phyloP scores from a whole-genome alignment of 2,797 vertebrate species.

The Megaceryle alcyon region DNA sequence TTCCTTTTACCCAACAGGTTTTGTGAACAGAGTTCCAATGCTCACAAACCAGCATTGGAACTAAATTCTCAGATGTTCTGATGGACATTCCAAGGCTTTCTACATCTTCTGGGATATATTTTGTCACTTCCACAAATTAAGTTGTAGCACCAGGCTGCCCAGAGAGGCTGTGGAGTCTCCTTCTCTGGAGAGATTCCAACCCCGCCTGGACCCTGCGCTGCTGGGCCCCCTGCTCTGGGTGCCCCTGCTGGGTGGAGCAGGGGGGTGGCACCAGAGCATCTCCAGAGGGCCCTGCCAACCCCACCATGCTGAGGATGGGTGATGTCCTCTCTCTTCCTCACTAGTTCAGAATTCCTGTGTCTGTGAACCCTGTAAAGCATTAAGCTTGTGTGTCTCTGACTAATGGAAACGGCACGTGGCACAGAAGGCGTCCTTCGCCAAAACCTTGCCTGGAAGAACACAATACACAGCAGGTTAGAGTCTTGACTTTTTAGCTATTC shows the following conservation, averaged over 20 bases:
- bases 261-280: too few species aligned
- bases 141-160: too few species aligned
- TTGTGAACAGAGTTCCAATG: background rate
- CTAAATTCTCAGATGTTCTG: background rate
- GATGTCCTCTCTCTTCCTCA: background rate
- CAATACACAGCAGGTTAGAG: background rate
- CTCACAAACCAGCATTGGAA: background rate
- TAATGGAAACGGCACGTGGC: background rate
- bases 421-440: rapidly evolving
- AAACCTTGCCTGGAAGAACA: background rate
- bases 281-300: too few species aligned
- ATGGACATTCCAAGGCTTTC: background rate
- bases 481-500: background rate
- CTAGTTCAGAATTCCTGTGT: background rate
- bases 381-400: background rate
- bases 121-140: background rate
- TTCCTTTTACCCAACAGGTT: background rate
- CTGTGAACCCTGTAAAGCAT: background rate
- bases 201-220: too few species aligned
- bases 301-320: too few species aligned
- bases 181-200: too few species aligned
- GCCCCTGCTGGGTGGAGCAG: too few species aligned
- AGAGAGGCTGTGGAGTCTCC: too few species aligned
- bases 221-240: too few species aligned
- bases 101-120: background rate